phyloP scores from a whole-genome alignment of 2,113 vertebrate species.

The Callospermophilus lateralis region DNA sequence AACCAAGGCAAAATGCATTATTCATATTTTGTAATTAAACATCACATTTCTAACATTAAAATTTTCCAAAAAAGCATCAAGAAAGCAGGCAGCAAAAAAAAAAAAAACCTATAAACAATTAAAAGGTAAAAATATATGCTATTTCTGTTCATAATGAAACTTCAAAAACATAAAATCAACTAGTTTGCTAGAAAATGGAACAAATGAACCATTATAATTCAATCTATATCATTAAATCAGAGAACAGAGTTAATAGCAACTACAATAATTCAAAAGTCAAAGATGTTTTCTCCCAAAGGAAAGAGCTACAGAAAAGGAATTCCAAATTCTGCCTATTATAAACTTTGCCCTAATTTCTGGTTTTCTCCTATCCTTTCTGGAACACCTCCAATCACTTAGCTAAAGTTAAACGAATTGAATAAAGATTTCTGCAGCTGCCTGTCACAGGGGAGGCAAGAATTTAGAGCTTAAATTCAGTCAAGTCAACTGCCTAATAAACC shows the following conservation, averaged over 20 bases:
- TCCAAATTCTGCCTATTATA: not conserved
- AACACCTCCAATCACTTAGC: not conserved
- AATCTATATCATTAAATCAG: not conserved
- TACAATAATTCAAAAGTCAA: not conserved
- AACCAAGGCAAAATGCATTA: not conserved
- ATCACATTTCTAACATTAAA: conserved; percentile 18
- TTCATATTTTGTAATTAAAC: not conserved
- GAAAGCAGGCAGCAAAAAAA: not conserved
- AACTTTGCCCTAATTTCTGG: not conserved
- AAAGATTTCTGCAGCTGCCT: not conserved
- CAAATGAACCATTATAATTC: not conserved
- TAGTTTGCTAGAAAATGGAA: conserved; percentile 8
- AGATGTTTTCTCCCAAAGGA: not conserved
- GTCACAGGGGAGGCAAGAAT: not conserved
- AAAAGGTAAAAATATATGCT: not conserved
- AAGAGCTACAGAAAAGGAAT: not conserved
- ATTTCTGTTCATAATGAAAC: conserved; percentile 19
- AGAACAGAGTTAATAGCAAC: not conserved
- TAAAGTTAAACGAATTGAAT: not conserved
- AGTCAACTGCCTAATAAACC: conserved; percentile 9
- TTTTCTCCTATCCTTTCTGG: not conserved
- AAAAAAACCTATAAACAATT: conserved; percentile 10
- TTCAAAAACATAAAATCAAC: conserved; percentile 34
- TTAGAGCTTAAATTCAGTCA: not conserved
- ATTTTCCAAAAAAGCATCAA: conserved; percentile 27